Evolutionary conservation across 2,797 vertebrate genomes (phyloP).

Genomic region (Clarias pachynema): DNA sequence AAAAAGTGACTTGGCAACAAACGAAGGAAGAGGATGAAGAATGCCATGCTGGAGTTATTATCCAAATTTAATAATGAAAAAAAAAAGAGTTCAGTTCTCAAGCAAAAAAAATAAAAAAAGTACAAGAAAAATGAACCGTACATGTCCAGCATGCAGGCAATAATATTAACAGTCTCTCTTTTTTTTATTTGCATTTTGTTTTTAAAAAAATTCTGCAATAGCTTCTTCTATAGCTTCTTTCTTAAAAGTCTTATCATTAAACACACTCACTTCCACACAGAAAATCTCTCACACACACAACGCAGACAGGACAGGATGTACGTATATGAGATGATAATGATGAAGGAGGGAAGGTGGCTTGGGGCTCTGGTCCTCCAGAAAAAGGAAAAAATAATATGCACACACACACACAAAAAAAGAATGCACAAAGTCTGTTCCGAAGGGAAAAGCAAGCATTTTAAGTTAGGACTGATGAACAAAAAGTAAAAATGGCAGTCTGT

Average conservation of each 20-base stretch:
- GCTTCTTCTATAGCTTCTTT: conserved; percentile 54
- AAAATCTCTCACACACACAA: not conserved
- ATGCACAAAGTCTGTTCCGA: conserved; percentile 9
- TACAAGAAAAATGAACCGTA: conserved; percentile 77
- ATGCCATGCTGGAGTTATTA: conserved; percentile 95
- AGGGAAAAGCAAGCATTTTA: not conserved
- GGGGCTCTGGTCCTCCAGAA: conserved; percentile 84
- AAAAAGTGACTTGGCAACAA: conserved; percentile 91
- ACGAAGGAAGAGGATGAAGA: conserved; percentile 87
- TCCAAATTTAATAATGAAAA: conserved; percentile 72
- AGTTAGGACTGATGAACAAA: not conserved
- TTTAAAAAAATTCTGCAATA: conserved; percentile 66
- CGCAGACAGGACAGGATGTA: conserved; percentile 79
- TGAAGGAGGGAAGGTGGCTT: conserved; percentile 41
- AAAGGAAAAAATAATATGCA: conserved; percentile 53
- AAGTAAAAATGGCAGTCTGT: not conserved
- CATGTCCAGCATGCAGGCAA: conserved; percentile 99
- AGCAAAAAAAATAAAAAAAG: conserved; percentile 56
- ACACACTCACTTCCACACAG: conserved; percentile 66
- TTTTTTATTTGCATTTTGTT: not conserved
- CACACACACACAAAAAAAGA: not conserved
- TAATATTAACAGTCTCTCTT: conserved; percentile 82
- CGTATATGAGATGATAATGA: conserved; percentile 90
- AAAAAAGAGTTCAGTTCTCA: conserved; percentile 61
- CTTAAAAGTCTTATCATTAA: conserved; percentile 72